Base-by-base conservation (phyloP, 2,113 vertebrate species). In the Cervus canadensis region DNA sequence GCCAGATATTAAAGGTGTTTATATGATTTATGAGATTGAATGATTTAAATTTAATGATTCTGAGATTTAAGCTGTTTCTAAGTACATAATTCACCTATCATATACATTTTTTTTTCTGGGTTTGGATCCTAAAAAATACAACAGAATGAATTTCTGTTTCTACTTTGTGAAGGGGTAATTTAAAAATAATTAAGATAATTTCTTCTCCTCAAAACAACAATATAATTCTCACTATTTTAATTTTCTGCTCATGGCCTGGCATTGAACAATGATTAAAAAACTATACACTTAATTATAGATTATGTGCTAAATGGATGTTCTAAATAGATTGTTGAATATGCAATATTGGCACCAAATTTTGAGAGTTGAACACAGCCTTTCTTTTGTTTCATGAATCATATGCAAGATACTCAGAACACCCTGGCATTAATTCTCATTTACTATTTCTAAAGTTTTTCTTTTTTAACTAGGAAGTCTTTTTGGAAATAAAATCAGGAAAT, bases 111-210 rank as follows among this genome's bases (percentile, higher is more conserved):
- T 28, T n/a, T 91, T 84, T 45, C 28, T 21, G 25, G 36, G 8
- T 50, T 67, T 86, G 13, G 7, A 64, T 21, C 21, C 62, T 59
- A 92, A 91, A 95, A 62, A 59, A 56, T 33, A 16, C 26, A 89
- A 54, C 43, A 89, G 56, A 95, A 87, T 95, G 43, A n/a, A 76
- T 67, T 92, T 76, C 40, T 92, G 43, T n/a, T 79, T 52, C 57
- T 78, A 15, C 26, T 85, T 88, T 96, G n/a, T 97, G 91, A 88
- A 92, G 59, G 40, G 19, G 52, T 57, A 82, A 64, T 62, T 95
- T 83, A 30, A 88, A 54, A 79, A 48, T 30, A 64, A 88, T 21
- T 48, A 25, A 54, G 56, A 64, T 91, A 78, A 76, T 81, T 87
- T 64, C 26, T 92, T 25, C 36, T 74, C 3, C 90, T 92, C 45